Conservation (phyloP, 2,113 vertebrate species). For the Cepphus grylle region DNA sequence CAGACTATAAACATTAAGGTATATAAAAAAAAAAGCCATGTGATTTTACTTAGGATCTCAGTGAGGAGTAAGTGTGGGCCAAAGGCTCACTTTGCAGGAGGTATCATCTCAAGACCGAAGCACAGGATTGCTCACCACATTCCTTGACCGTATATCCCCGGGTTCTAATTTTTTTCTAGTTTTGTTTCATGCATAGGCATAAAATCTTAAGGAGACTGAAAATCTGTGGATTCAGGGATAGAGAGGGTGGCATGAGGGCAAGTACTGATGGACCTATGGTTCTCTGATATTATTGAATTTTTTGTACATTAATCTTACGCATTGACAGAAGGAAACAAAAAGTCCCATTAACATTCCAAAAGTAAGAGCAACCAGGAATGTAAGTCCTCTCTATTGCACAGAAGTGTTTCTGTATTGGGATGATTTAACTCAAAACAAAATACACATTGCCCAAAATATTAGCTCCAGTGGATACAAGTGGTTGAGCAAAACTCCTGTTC, state of each 20-base stretch:
- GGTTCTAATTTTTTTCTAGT: neutral
- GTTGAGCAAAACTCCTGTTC: neutral
- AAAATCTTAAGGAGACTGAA: neutral
- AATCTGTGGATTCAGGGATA: neutral
- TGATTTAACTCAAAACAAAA: neutral
- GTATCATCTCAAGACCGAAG: neutral
- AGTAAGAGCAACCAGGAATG: neutral
- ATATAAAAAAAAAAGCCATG: neutral
- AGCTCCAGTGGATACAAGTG: neutral
- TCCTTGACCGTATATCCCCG: neutral
- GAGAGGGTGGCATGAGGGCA: neutral
- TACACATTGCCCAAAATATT: neutral
- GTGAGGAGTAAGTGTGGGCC: neutral
- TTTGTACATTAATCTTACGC: neutral
- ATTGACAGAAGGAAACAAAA: neutral
- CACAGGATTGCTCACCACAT: fast-evolving
- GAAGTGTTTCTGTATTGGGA: neutral
- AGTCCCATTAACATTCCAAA: neutral
- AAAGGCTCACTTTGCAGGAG: neutral
- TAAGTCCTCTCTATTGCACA: neutral
- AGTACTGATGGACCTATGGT: neutral
- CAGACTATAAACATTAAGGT: neutral
- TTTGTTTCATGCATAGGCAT: neutral
- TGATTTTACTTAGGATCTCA: neutral
- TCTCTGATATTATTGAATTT: neutral